These are phyloP conservation scores for Micromussa lordhowensis DNA, from an alignment of 92 coral and sea anemone species.

Conservation along the genomic window DNA sequence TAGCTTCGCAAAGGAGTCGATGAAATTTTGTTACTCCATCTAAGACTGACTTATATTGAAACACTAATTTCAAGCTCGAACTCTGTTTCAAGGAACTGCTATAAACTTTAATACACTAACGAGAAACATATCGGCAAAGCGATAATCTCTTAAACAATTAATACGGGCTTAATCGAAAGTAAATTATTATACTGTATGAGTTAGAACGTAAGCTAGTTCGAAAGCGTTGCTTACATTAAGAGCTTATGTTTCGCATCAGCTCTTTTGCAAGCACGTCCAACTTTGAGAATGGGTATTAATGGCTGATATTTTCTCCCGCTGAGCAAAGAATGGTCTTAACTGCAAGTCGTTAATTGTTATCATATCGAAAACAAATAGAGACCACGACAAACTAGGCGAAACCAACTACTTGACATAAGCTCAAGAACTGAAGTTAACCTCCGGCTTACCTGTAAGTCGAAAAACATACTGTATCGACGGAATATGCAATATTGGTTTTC, in stretches of 20 bases:
- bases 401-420: not conserved
- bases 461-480: constrained; percentile 97
- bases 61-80: not conserved
- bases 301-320: not conserved
- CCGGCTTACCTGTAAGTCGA: constrained; percentile 86
- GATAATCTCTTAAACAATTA: not conserved
- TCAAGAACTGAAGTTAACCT: not conserved
- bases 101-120: not conserved
- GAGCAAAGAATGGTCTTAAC: not conserved
- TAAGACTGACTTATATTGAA: too few relatives aligned
- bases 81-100: not conserved
- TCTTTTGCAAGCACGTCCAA: not conserved
- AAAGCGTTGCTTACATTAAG: too few relatives aligned
- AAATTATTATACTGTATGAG: not conserved
- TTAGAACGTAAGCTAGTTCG: not conserved
- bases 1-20: not conserved
- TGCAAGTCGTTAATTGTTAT: constrained; percentile 15
- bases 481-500: constrained; percentile 80
- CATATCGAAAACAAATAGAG: constrained; percentile 16
- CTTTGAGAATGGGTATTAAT: not conserved
- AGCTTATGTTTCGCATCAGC: not conserved
- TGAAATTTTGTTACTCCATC: not conserved
- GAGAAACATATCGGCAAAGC: not conserved
- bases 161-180: not conserved
- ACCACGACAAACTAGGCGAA: not conserved